Evolutionary conservation across 2,888 invertebrate genomes (phyloP), one percentile per base, ranked within the genome.

Genomic region (Panzeria rudis): DNA sequence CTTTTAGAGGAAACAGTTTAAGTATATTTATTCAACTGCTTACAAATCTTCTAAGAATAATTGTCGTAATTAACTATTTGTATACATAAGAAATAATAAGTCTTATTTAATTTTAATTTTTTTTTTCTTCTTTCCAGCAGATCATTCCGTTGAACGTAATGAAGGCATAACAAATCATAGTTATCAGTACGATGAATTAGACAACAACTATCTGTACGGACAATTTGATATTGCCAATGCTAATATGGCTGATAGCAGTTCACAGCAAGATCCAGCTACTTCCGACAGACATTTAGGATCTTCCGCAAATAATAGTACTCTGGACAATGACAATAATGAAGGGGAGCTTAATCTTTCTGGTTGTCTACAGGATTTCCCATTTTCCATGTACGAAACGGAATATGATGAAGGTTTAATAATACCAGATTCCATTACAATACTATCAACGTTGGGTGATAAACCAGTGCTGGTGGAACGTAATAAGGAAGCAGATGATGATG

Each of bases 321-420:
- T 44, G 25, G 80, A 64, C 61, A 77, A 13, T 41, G 2, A 3
- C 11, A n/a, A 68, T 17, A 47, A 61, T 38, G 47, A 44, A 0
- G 68, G 25, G 0, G 82, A 64, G 0, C 17, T 75, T 0, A 84
- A 75, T n/a, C 68, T 72, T 5, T 88, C 88, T 54, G 93, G 93
- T 64, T 90, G 94, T 78, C 92, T 94, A 88, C 92, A 93, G 47
- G 91, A 94, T 88, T 94, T 94, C 88, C 94, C 94, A 81, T 89
- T 94, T 87, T 94, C 93, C 41, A 93, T 91, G 25, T 87, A 94
- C 0, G 96, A 97, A 89, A 95, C 95, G 0, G 97, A 97, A 89
- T 97, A 95, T 89, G 97, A 97, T 91, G 97, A 97, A 91, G 95
- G 95, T 88, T 93, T 97, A 41, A 96, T 95, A 52, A 95, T 97